Conservation (phyloP, 2,113 vertebrate species). For the Halcyon malimbica region DNA sequence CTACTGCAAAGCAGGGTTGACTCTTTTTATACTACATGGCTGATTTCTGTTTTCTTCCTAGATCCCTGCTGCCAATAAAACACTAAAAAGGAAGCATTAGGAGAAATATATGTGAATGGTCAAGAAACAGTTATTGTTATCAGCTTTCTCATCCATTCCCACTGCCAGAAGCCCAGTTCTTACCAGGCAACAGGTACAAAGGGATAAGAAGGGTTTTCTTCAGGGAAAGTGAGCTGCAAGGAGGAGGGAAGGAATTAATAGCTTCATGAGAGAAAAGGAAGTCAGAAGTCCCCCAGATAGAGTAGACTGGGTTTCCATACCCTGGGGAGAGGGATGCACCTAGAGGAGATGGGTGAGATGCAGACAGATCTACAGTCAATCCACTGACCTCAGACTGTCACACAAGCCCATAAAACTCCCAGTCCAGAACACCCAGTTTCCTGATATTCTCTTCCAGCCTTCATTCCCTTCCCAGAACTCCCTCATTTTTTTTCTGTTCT, state of each 20-base stretch:
- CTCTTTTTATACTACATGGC: not conserved
- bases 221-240: not conserved
- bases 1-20: not conserved
- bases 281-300: not conserved
- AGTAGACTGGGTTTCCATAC: not conserved
- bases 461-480: conserved; percentile 4
- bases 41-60: not conserved
- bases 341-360: not conserved
- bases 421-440: not conserved
- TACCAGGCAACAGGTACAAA: not conserved
- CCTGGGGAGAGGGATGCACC: not conserved
- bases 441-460: not conserved
- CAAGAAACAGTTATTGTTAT: not conserved
- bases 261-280: not conserved
- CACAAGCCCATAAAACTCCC: not conserved
- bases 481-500: conserved; percentile 24
- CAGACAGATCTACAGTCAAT: not conserved
- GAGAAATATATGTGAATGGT: not conserved
- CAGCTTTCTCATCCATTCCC: not conserved
- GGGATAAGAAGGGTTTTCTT: not conserved
- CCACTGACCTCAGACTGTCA: not conserved
- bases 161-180: not conserved
- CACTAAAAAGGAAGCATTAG: not conserved
- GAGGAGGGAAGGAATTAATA: not conserved
- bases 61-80: not conserved